A percentile compares a stretch with the other conserved stretches of the same genome.
Conservation (phyloP, 2,797 vertebrate genomes). For the Pangasius krempfi region DNA sequence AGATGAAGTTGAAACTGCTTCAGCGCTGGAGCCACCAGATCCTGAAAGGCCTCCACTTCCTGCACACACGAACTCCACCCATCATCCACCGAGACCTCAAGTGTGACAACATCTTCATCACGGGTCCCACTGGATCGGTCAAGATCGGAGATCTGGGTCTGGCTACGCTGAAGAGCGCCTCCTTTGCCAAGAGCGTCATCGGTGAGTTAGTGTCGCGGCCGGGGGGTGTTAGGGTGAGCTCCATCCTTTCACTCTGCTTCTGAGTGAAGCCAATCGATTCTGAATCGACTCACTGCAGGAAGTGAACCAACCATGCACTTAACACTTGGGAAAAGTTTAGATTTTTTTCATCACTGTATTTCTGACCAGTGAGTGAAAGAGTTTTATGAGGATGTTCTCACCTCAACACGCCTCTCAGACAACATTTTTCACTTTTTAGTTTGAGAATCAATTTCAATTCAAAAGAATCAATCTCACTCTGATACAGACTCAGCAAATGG, state of each 20-base stretch:
- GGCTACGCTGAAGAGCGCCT: slow-evolving; percentile 91
- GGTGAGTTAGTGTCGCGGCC: slow-evolving; percentile 70
- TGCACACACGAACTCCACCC: slow-evolving; percentile 89
- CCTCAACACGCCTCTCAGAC: neutral
- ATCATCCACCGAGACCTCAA: slow-evolving; percentile 96
- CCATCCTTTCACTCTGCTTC: neutral
- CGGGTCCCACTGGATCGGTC: slow-evolving; percentile 88
- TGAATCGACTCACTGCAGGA: neutral
- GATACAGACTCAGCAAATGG: neutral
- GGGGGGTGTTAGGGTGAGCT: neutral
- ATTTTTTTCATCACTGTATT: neutral
- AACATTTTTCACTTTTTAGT: neutral
- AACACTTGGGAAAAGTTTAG: neutral
- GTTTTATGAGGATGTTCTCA: neutral
- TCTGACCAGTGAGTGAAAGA: neutral
- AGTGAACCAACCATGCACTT: neutral
- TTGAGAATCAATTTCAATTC: neutral
- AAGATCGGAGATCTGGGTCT: slow-evolving; percentile 95
- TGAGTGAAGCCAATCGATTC: neutral
- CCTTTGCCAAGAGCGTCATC: slow-evolving; percentile 95
- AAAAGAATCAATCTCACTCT: neutral
- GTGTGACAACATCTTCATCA: slow-evolving; percentile 98
- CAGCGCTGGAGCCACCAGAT: slow-evolving; percentile 95
- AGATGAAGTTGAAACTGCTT: slow-evolving; percentile 93
- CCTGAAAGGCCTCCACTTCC: slow-evolving; percentile 91